These are phyloP conservation scores for Entosphenus tridentatus DNA, from an alignment of 2,113 vertebrate genomes.

Conservation along the genomic window DNA sequence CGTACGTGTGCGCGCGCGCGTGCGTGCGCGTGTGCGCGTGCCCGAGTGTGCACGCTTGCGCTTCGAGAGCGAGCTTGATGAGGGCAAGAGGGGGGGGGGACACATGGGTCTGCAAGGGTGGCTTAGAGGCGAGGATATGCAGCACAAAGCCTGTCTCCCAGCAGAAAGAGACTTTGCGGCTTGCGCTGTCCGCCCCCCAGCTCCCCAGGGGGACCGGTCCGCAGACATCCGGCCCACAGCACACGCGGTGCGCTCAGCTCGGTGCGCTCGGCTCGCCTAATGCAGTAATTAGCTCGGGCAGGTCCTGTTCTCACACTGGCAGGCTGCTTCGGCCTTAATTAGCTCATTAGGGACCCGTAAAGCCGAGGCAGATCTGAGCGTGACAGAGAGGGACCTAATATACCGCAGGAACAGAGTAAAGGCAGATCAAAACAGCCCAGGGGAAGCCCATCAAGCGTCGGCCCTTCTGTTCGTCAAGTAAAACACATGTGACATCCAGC, in stretches of 20 bases:
- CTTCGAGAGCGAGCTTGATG: background rate
- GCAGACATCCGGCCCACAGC: too few species aligned
- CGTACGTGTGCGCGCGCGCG: background rate
- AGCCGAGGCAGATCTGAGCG: slow-evolving; percentile 5
- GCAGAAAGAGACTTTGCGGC: too few species aligned
- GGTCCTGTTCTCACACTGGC: slow-evolving; percentile 4
- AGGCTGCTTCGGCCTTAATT: slow-evolving; percentile 6
- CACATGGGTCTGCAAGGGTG: too few species aligned
- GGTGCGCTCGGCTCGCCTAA: background rate
- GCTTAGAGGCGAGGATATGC: too few species aligned
- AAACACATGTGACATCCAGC: slow-evolving; percentile 5
- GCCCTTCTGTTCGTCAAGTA: slow-evolving; percentile 4
- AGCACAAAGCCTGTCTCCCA: too few species aligned
- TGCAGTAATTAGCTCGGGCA: slow-evolving; percentile 4
- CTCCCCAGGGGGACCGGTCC: too few species aligned
- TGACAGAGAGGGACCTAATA: slow-evolving; percentile 6
- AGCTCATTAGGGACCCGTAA: slow-evolving; percentile 5
- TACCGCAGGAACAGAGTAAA: slow-evolving; percentile 5
- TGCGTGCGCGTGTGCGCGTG: background rate
- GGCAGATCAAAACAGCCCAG: slow-evolving; percentile 4
- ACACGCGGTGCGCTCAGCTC: too few species aligned
- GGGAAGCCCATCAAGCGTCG: slow-evolving; percentile 1
- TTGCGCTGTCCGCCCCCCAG: too few species aligned
- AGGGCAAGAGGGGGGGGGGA: too few species aligned
- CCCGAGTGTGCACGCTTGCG: background rate